Evolutionary conservation across 2,113 vertebrate genomes (phyloP).

Genomic region (Charina bottae): DNA sequence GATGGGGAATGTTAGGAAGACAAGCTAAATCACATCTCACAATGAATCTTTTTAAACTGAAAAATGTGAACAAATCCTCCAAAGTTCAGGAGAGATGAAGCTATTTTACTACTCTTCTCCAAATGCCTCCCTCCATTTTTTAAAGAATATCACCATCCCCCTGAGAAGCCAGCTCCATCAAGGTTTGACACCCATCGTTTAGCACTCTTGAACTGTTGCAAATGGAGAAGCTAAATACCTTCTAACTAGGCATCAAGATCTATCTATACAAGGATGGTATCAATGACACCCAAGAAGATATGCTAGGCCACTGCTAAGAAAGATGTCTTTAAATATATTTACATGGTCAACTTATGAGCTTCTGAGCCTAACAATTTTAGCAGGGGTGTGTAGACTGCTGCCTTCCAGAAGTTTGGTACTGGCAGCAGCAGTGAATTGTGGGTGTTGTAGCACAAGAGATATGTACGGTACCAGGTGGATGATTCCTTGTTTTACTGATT

Average conservation of each 20-base stretch:
- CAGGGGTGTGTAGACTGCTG: not conserved
- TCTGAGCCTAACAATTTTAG: not conserved
- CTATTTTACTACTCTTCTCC: not conserved
- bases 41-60: too few relatives aligned
- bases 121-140: not conserved
- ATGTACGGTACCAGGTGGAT: not conserved
- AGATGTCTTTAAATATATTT: not conserved
- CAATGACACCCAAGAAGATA: not conserved
- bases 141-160: not conserved
- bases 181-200: not conserved
- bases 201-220: not conserved
- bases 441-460: not conserved
- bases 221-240: not conserved
- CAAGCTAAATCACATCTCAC: not conserved
- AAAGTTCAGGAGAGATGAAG: not conserved
- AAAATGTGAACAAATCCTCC: not conserved
- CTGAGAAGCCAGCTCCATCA: not conserved
- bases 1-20: accelerated
- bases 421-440: not conserved
- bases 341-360: not conserved
- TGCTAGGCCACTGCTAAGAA: not conserved
- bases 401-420: not conserved
- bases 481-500: not conserved
- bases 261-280: not conserved
- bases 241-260: not conserved